Evolutionary conservation across 2,797 vertebrate species (phyloP), one percentile per base, ranked within the genome.

Genomic region (Hyperoplus lanceolatus): DNA sequence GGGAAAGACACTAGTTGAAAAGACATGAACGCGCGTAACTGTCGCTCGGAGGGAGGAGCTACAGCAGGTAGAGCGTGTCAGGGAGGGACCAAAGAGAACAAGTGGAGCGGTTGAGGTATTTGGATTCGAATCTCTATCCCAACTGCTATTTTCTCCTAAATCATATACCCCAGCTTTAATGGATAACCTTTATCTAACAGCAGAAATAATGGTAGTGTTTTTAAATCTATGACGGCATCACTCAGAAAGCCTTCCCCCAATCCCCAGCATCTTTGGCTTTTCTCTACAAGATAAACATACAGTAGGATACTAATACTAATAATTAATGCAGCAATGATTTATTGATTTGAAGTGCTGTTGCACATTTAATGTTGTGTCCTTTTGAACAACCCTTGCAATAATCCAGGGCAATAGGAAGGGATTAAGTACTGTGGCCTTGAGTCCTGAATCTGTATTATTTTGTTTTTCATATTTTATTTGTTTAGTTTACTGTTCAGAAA

Each of bases 241-340:
- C 53, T 10, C n/a, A 69, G 5, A 38, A 21, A 10, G 50, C 1
- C 4, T 29, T 36, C 21, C 16, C 61, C 69, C 36, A 14, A 9
- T 21, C 49, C 21, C 14, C 43, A n/a, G 12, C 18, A 58, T 53
- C 43, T 42, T 41, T n/a, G 15, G 29, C 51, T 67, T 48, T 55
- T 58, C 36, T 48, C 11, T 59, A 21, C 50, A 46, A 8, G 29
- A 50, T 13, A 56, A 69, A 65, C 48, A 75, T 49, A 51, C 14
- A 50, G 58, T 9, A 38, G 45, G 29, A 36, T 48, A 57, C 15
- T 39, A 81, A 85, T 75, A 71, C 15, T 39, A 81, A 85, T 75
- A 71, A 80, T 83, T 73, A 43, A 82, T 79, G 67, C 55, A 60
- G 8, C 53, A 10, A 53, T 83, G 8, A 83, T 60, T 81, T 68